Base-by-base conservation (phyloP, 2,888 invertebrate genomes). In the Dinocampus coccinellae region DNA sequence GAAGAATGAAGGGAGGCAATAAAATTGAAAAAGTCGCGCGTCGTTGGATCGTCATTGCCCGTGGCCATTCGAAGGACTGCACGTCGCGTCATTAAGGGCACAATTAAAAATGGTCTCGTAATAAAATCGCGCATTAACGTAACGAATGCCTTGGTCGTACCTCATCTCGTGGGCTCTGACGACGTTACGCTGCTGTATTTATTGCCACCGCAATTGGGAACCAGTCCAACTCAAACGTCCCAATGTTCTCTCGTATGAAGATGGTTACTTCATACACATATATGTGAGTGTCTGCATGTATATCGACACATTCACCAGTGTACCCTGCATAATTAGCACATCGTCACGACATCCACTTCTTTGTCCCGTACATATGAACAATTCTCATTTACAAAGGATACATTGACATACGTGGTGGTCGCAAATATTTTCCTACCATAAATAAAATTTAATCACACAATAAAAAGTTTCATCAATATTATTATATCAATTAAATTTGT, bases 111-210 rank as follows among this genome's bases (percentile, higher is more conserved):
- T 81, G 80, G 70, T 76, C 78, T 75, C 76, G 85, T 82, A 85
- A 86, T 86, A 86, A 87, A 87, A 85, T 84, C 78, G 80, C 79
- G 81, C 84, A 82, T 84, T 84, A 84, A 85, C 78, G 79, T 84
- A 83, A 85, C 83, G 83, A 81, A 82, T 80, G 77, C 72, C 73
- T 62, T 39, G 71, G 36, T 24, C 65, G 70, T 73, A 70, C 68
- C 73, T 78, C 76, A 73, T 75, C 69, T 77, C 77, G 77, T 82
- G 79, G 76, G 78, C 81, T 81, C n/a, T n/a, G n/a, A 80, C 79
- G 77, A 77, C 75, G 74, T 76, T 76, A 42, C 78, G 79, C 80
- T 80, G 77, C 78, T 78, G 81, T 82, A 82, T 85, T 85, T 85
- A 82, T 83, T 81, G 82, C 83, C 70, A 70, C 76, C 75, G 84